Evolutionary conservation across 2,113 vertebrate species (phyloP).

Genomic region (Cyphomyrus plagiostoma): DNA sequence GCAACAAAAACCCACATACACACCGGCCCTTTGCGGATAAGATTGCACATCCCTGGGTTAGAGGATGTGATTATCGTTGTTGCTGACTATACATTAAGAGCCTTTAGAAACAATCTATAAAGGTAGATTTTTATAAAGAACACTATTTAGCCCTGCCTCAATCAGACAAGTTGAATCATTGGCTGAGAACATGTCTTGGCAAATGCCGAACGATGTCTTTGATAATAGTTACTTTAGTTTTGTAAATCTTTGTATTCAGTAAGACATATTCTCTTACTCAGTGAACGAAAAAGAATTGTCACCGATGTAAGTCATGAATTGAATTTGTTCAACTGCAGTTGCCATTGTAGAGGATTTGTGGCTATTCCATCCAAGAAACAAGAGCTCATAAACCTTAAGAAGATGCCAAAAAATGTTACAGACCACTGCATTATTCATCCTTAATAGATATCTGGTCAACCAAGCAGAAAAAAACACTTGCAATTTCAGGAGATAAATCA

Average conservation of each 20-base stretch:
- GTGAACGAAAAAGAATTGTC: background rate
- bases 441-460: background rate
- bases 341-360: background rate
- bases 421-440: background rate
- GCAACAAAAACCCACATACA: too few relatives aligned
- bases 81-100: background rate
- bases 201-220: background rate
- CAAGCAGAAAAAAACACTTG: background rate
- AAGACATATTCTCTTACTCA: background rate
- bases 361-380: background rate
- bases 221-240: background rate
- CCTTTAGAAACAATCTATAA: background rate
- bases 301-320: background rate
- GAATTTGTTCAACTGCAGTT: background rate
- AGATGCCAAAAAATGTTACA: background rate
- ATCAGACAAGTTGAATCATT: background rate
- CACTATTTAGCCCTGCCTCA: background rate
- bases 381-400: background rate
- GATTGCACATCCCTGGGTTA: background rate
- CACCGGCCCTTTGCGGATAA: too few relatives aligned
- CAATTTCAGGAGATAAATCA: background rate
- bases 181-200: background rate
- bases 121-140: background rate
- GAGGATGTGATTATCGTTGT: background rate
- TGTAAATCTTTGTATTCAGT: background rate